Evolutionary conservation across 2,113 vertebrate genomes (phyloP), one percentile per base, ranked within the genome.

Genomic region (Rissa tridactyla): DNA sequence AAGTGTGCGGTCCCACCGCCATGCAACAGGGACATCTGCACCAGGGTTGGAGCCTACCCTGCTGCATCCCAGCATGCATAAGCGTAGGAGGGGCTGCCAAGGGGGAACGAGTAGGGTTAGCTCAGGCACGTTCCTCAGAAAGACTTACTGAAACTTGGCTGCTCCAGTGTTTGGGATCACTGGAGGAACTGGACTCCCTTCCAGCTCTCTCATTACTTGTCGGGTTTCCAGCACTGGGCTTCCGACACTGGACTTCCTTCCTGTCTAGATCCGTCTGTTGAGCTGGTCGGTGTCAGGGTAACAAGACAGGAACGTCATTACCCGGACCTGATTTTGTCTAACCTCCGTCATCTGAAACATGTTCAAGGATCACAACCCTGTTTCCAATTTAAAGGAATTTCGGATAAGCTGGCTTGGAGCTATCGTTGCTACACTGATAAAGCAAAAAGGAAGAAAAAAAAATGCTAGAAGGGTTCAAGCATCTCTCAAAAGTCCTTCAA

Each of bases 151-250:
- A 84, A 72, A 57, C 54, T 91, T 95, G 95, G 84, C 86, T 86
- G 73, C 71, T 85, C 30, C 29, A 30, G 34, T 73, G 86, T 70
- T 91, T 95, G 70, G 49, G 81, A 87, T 89, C 70, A 66, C 49
- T 82, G 70, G 65, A 95, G 78, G 34, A 95, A 80, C 58, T 87
- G 71, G 83, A 83, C 78, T 90, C 32, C 55, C 46, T 91, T 92
- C 54, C 77, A 97, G 69, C 61, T 84, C 60, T 78, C 76, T 85
- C 86, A 58, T 85, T 87, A 66, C 30, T 92, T 95, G 92, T 88
- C 6, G 0, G 8, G 38, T 79, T 95, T 97, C 92, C 91, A 96
- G 95, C 65, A 87, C 29, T 49, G 66, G 47, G 75, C 57, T 92
- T 94, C 77, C 0, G 1, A 88, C 38, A 27, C 44, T 71, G 84